These are phyloP conservation scores for Drosophila santomea DNA, from an alignment of 1,140 invertebrate genomes.

Conservation along the genomic window DNA sequence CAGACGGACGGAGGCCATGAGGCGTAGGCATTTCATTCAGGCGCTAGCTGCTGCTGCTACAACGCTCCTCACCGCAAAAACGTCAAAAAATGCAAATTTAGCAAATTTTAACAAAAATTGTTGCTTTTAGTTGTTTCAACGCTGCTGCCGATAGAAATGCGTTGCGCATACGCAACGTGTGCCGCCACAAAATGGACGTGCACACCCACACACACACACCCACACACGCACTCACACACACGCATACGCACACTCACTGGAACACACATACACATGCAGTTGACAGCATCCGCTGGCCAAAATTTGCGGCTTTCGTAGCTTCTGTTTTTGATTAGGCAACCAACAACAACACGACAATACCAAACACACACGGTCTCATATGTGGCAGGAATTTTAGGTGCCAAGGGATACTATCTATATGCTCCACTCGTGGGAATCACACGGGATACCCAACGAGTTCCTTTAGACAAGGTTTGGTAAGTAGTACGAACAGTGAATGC, in stretches of 20 bases:
- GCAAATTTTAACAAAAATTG: conserved; percentile 77
- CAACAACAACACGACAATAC: conserved; percentile 12
- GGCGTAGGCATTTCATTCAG: conserved; percentile 8
- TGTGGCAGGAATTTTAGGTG: neutral
- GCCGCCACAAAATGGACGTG: conserved; percentile 56
- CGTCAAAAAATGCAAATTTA: conserved; percentile 82
- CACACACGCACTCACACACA: neutral
- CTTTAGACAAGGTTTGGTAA: too few relatives aligned
- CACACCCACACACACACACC: conserved; percentile 1
- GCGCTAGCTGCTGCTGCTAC: conserved; percentile 26
- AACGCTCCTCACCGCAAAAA: conserved; percentile 38
- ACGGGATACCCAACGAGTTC: neutral
- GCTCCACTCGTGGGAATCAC: neutral
- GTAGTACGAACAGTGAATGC: too few relatives aligned
- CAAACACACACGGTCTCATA: conserved; percentile 5
- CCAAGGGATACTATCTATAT: neutral
- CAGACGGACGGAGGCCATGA: neutral
- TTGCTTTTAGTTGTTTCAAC: conserved; percentile 77
- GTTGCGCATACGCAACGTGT: conserved; percentile 78
- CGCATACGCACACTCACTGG: neutral
- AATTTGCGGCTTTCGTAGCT: conserved; percentile 68
- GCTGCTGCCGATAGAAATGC: conserved; percentile 47
- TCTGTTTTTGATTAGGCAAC: conserved; percentile 79
- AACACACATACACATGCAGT: conserved; percentile 5
- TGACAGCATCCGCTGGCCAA: conserved; percentile 55